Base-by-base conservation (phyloP, 2,888 invertebrate genomes). In the Nycteola revayana region DNA sequence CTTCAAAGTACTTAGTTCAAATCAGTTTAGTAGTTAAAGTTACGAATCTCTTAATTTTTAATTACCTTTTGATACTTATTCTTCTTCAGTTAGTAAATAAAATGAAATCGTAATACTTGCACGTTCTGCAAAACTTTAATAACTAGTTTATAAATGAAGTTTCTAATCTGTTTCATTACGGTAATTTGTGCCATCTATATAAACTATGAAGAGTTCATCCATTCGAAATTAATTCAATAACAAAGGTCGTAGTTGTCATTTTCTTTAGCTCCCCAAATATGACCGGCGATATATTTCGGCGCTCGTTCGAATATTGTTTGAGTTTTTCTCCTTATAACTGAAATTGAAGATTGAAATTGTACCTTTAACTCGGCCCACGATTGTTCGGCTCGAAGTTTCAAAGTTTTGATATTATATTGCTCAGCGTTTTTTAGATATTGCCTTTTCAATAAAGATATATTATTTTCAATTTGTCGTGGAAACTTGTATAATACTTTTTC, bases 191-290 rank as follows among this genome's bases (percentile, higher is more conserved):
- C n/a, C n/a, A n/a, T n/a, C n/a, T n/a, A 14, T 2, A 5, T 14
- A 14, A 5, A 3, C 63, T 71, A 61, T 66, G 65, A 78, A 81
- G 58, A 70, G 70, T 49, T 68, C 69, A 61, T 35, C 66, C 69
- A 73, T 72, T 67, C 66, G 71, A 76, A 72, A 76, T 78, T 79
- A 81, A 82, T 80, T 76, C 64, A 75, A 80, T 80, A 75, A 73
- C 63, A 73, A 71, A 74, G 75, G 75, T 74, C 70, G 60, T 49
- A 66, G 65, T 67, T 64, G 60, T 63, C 57, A 71, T 62, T 61
- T 60, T 63, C 54, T 62, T 60, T 55, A 39, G 42, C 42, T 51
- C 40, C 50, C 51, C 44, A 42, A 46, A 60, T 60, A 55, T 43
- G 29, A 31, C 47, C 30, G 21, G 38, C 9, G 35, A 47, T 27